Conservation (phyloP, 2,888 invertebrate species). For the Volucella bombylans region DNA sequence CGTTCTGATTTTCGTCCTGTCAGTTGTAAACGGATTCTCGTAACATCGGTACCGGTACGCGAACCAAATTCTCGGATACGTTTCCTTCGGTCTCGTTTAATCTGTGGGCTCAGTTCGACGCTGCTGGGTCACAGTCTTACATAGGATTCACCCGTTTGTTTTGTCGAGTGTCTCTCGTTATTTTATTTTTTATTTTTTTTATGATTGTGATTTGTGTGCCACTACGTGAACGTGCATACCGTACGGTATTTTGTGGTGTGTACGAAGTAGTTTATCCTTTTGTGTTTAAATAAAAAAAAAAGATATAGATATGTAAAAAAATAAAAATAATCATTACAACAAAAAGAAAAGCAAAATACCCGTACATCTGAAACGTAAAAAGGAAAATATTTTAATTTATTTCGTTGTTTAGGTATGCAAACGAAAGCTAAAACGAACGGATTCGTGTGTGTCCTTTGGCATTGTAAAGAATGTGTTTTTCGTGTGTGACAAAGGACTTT, state of each 20-base stretch:
- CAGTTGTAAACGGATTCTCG: conserved; percentile 74
- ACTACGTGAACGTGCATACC: conserved; percentile 37
- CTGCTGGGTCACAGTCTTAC: conserved; percentile 31
- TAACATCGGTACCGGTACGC: conserved; percentile 67
- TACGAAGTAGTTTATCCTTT: conserved; percentile 34
- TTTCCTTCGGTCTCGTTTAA: conserved; percentile 51
- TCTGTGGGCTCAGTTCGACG: conserved; percentile 37
- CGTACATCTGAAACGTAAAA: conserved; percentile 32
- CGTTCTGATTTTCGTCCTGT: conserved; percentile 72
- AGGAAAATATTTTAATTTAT: conserved; percentile 67
- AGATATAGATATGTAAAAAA: neutral
- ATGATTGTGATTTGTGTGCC: conserved; percentile 49
- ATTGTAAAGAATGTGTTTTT: conserved; percentile 57
- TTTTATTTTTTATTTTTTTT: conserved; percentile 16
- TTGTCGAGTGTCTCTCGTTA: neutral
- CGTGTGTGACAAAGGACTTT: conserved; percentile 66
- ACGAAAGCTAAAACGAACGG: conserved; percentile 36
- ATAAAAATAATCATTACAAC: no score
- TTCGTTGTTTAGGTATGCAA: conserved; percentile 43
- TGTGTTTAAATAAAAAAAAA: conserved; percentile 11
- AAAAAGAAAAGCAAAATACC: no score
- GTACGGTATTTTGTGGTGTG: conserved; percentile 20
- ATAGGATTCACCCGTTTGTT: conserved; percentile 9
- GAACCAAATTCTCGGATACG: conserved; percentile 52
- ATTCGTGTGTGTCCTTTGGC: conserved; percentile 54